Base-by-base conservation (phyloP, 2,888 invertebrate genomes). In the Chirona hameri region DNA sequence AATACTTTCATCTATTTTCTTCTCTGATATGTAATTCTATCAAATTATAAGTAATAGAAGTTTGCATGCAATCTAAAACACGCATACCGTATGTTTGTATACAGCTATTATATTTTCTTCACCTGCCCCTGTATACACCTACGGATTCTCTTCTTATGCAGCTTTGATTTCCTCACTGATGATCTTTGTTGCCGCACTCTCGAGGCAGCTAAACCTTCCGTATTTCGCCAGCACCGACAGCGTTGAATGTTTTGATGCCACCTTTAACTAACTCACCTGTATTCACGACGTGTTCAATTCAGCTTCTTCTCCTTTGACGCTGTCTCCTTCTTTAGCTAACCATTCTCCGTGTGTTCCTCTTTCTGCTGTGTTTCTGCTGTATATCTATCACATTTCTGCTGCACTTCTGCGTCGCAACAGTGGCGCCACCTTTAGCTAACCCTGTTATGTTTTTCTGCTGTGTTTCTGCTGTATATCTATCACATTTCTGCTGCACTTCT, bases 341-440 rank as follows among this genome's bases (percentile, higher is more conserved):
- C 82, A n/a, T n/a, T n/a, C n/a, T n/a, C n/a, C n/a, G n/a, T n/a
- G n/a, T n/a, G n/a, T n/a, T n/a, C 65, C n/a, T n/a, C n/a, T n/a
- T n/a, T n/a, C 48, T 48, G 76, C 65, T 7, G 72, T 57, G 57
- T 69, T 81, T 84, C 76, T 82, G 72, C n/a, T 57, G 48, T 46
- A 18, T 57, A 81, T 81, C 24, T n/a, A 39, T 39, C 55, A 14
- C 18, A 48, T 65, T 79, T 83, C n/a, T 69, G 81, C 82, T 81
- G 82, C 83, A 81, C 82, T 84, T 84, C 84, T 84, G 83, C 84
- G 84, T 84, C 84, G 39, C 65, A 27, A 65, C 65, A 27, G 27
- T 65, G n/a, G 65, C 65, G 65, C 65, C 27, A 10, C 65, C 27
- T 29, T 48, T 69, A 14, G 31, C 24, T 69, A 18, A 10, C 72